A percentile compares a stretch with the other conserved stretches of the same genome.
phyloP scores from a whole-genome alignment of 2,888 invertebrate genomes.

The Agriopis marginaria region DNA sequence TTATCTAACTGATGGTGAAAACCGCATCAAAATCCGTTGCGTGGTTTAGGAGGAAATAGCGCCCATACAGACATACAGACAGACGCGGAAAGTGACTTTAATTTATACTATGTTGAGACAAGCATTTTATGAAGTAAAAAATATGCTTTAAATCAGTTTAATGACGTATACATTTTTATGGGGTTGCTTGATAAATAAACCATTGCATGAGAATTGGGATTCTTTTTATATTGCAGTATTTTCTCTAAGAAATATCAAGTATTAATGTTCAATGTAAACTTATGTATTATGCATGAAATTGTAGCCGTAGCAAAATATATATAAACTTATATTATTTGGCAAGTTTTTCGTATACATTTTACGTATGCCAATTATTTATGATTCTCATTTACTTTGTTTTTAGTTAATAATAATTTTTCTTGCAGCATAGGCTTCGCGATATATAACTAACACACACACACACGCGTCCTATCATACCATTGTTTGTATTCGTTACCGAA shows the following conservation, averaged over 20 bases:
- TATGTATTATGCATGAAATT: conserved; percentile 21
- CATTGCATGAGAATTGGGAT: conserved; percentile 7
- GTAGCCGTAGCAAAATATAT: conserved; percentile 9
- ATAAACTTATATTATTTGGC: conserved; percentile 10
- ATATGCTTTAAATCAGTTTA: not conserved
- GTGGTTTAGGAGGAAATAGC: no score
- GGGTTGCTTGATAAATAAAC: not conserved
- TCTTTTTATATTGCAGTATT: not conserved
- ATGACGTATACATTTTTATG: not conserved
- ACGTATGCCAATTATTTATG: conserved; percentile 15
- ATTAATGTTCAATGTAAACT: no score
- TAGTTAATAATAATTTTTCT: conserved; percentile 48
- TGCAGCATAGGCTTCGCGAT: conserved; percentile 71
- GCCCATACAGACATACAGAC: no score
- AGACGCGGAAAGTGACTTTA: no score
- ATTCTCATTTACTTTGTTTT: conserved; percentile 33
- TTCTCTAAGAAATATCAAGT: no score
- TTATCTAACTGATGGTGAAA: no score
- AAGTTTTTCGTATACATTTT: conserved; percentile 6
- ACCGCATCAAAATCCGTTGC: no score
- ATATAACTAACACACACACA: conserved; percentile 50
- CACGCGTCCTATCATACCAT: conserved; percentile 41
- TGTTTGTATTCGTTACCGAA: conserved; percentile 39
- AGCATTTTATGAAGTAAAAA: no score
- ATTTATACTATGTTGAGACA: not conserved